These are phyloP conservation scores for Ophonus ardosiacus DNA, from an alignment of 2,888 invertebrate species.

Conservation along the genomic window DNA sequence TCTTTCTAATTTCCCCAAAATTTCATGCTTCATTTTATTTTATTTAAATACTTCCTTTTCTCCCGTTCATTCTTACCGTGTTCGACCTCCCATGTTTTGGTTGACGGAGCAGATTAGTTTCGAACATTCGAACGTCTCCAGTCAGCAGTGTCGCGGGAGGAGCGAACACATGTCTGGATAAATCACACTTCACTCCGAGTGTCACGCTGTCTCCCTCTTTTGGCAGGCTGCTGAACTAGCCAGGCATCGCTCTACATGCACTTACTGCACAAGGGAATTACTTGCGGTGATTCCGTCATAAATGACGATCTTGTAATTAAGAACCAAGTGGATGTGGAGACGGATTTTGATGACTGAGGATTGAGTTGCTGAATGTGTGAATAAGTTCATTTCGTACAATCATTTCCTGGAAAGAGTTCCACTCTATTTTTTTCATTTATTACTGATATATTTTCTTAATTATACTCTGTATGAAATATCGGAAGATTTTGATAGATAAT, in stretches of 20 bases:
- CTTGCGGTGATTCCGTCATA: not conserved
- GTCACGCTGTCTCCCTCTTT: constrained; percentile 3
- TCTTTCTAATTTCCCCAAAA: not conserved
- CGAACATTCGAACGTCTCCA: constrained; percentile 16
- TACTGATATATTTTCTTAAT: too few species aligned
- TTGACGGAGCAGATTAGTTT: constrained; percentile 49
- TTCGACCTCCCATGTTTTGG: constrained; percentile 6
- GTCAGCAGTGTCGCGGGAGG: not conserved
- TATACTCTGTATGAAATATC: too few species aligned
- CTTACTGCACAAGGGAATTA: not conserved
- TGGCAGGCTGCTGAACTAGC: constrained; percentile 5
- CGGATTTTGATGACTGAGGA: not conserved
- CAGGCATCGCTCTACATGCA: not conserved
- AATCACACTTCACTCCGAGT: constrained; percentile 46
- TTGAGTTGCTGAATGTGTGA: not conserved
- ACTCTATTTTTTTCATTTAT: too few species aligned
- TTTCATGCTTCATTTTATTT: not conserved
- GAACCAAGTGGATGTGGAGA: not conserved
- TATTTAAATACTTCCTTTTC: not conserved
- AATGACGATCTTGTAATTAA: constrained; percentile 15
- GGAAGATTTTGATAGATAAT: too few species aligned
- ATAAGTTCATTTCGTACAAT: not conserved
- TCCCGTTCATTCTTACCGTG: not conserved
- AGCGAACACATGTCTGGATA: constrained; percentile 50
- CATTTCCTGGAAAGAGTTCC: not conserved